A percentile compares a stretch with the other conserved stretches of the same genome.
phyloP scores from a whole-genome alignment of 2,113 vertebrate species.

The Dascyllus trimaculatus region DNA sequence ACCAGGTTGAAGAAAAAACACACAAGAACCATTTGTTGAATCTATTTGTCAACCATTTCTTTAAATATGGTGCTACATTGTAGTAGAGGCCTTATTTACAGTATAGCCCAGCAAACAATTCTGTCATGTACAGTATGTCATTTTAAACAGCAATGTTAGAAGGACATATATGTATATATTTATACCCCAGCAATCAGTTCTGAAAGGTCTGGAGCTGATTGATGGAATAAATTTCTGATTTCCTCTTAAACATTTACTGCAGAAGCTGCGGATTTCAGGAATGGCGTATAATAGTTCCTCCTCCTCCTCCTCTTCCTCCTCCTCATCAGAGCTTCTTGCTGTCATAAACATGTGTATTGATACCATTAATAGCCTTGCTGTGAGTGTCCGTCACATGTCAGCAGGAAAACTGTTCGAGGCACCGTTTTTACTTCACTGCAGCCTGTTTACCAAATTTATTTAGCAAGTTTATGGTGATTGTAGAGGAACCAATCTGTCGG shows the following conservation, averaged over 20 bases:
- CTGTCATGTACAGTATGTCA: too few species aligned
- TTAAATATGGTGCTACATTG: too few species aligned
- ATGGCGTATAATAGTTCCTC: conserved; percentile 22
- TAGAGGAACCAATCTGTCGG: background rate
- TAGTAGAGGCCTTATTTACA: too few species aligned
- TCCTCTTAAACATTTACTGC: background rate
- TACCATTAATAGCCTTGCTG: background rate
- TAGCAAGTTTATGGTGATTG: conserved; percentile 14
- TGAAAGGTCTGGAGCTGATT: background rate
- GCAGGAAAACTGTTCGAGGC: conserved; percentile 14
- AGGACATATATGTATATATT: too few species aligned
- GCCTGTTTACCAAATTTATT: conserved; percentile 18
- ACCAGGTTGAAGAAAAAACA: too few species aligned
- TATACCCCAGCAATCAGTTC: background rate
- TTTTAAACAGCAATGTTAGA: too few species aligned
- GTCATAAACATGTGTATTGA: background rate
- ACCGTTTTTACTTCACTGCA: background rate
- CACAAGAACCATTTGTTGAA: too few species aligned
- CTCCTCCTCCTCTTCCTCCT: background rate
- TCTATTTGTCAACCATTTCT: too few species aligned
- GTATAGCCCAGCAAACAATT: too few species aligned
- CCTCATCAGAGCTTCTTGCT: background rate
- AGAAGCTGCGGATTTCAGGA: background rate
- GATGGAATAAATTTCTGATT: conserved; percentile 23
- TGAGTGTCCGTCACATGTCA: conserved; percentile 24